Base-by-base conservation (phyloP, 2,113 vertebrate genomes). In the Heterotis niloticus region DNA sequence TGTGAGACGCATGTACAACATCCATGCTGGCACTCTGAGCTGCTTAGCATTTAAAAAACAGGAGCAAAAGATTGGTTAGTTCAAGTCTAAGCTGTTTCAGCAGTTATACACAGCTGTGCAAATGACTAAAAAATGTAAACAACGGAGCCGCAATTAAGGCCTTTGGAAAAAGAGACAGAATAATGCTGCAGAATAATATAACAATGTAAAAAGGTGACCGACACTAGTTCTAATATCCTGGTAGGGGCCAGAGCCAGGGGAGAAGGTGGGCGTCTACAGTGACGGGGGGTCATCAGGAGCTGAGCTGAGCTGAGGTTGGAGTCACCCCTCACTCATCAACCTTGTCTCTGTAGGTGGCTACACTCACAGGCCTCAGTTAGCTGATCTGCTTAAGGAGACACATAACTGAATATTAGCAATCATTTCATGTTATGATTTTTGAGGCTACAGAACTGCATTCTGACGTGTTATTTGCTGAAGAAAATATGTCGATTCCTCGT, bases 181-280 rank as follows among this genome's bases (percentile, higher is more conserved):
- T 56, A n/a, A 57, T 73, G 34, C 71, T 20, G 69, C 69, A 24
- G 51, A 54, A 34, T 72, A 72, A 24, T 59, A 54, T 24, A 57
- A 74, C 26, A 74, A 51, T 59, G 54, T 74, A 51, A 78, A 44
- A 57, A 44, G 77, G 56, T 59, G 65, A 1, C 34, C 11, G 18
- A 24, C 11, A 64, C 17, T 10, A 66, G 34, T 44, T 44, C 3
- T 44, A 44, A 44, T 44, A 44, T 44, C 3, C 34, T 44, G 34
- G 34, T 44, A n/a, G 34, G 34, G 34, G 34, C 34, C 34, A 44
- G 34, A 44, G 34, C 7, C 34, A 44, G 34, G 34, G 20, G 29
- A 71, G 10, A 0, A 17, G n/a, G 51, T 34, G 24, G 66, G 10
- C 26, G 5, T n/a, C n/a, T 0, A 68, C 14, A 24, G 66, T 5